Base-by-base conservation (phyloP, 2,888 invertebrate species). In the Phaedon cochleariae region DNA sequence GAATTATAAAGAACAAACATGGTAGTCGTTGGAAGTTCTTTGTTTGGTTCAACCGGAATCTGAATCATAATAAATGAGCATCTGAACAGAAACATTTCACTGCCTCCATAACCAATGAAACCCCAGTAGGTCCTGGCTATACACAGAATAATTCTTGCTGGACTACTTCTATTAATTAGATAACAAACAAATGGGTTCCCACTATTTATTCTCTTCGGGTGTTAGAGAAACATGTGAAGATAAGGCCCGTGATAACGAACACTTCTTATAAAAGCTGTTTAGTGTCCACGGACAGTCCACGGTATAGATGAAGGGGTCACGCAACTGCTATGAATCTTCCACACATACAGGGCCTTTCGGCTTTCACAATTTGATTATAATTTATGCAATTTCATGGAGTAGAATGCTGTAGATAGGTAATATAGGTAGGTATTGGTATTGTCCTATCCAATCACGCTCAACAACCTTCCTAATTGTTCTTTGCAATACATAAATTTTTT, bases 101-200 rank as follows among this genome's bases (percentile, higher is more conserved):
- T 17, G n/a, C 3, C 41, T 15, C 41, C 17, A 41, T 17, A 41
- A 12, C 17, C 2, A 7, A 26, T 26, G 26, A 26, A 26, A 26
- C 26, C 26, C 26, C 26, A 26, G 26, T 26, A 26, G 26, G 26
- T 26, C 26, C 26, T 26, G 26, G 7, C 26, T 26, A 7, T n/a
- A 7, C 26, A 26, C 12, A 10, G 34, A 4, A 29, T 34, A 34
- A 34, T 34, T 12, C 41, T 6, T 12, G 29, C 4, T 34, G 37
- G 15, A 31, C 29, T 54, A 18, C 15, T n/a, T n/a, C n/a, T 54
- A 54, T 54, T 21, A 54, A 54, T 54, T 54, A 48, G 48, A 48
- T 48, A 48, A 48, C 9, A 46, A 46, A 46, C 20, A 46, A 46
- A 46, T 22, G 48, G 22, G 21, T 48, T n/a, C n/a, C 21, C 20